Conservation (phyloP, 2,888 invertebrate genomes). For the Eupithecia abbreviata region DNA sequence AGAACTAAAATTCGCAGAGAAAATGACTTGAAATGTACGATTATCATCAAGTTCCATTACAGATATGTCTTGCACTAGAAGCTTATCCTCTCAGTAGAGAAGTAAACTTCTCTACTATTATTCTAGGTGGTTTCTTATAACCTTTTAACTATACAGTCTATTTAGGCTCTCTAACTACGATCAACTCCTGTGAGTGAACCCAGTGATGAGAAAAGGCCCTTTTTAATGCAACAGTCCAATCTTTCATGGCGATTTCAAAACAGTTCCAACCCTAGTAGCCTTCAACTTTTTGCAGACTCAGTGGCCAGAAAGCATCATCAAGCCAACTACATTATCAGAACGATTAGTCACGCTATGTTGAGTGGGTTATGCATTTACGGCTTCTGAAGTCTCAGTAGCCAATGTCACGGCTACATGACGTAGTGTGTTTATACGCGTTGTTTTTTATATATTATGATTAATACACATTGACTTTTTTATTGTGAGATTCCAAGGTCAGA, state of each 20-base stretch:
- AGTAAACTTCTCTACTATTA: background rate
- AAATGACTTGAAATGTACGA: background rate
- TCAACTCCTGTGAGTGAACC: too few relatives aligned
- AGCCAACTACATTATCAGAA: slow-evolving; percentile 1
- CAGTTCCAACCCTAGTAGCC: background rate
- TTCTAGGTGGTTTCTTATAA: background rate
- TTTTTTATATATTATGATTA: slow-evolving; percentile 12
- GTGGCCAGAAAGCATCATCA: background rate
- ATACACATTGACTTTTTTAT: slow-evolving; percentile 9
- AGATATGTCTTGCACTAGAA: too few relatives aligned
- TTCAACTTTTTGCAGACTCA: background rate
- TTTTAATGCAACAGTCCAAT: too few relatives aligned
- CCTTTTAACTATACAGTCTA: background rate
- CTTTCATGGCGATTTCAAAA: background rate
- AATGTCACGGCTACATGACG: slow-evolving; percentile 52
- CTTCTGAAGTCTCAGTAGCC: slow-evolving; percentile 41
- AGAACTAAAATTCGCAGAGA: background rate
- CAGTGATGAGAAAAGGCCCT: too few relatives aligned
- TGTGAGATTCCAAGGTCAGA: slow-evolving; percentile 2
- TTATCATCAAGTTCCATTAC: too few relatives aligned
- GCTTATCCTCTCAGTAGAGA: too few relatives aligned
- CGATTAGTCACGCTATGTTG: slow-evolving; percentile 52
- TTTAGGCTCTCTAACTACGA: background rate
- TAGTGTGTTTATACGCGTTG: background rate
- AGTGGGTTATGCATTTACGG: slow-evolving; percentile 44